These are phyloP conservation scores for Scytalopus superciliaris DNA, from an alignment of 2,113 vertebrate genomes.

Conservation along the genomic window DNA sequence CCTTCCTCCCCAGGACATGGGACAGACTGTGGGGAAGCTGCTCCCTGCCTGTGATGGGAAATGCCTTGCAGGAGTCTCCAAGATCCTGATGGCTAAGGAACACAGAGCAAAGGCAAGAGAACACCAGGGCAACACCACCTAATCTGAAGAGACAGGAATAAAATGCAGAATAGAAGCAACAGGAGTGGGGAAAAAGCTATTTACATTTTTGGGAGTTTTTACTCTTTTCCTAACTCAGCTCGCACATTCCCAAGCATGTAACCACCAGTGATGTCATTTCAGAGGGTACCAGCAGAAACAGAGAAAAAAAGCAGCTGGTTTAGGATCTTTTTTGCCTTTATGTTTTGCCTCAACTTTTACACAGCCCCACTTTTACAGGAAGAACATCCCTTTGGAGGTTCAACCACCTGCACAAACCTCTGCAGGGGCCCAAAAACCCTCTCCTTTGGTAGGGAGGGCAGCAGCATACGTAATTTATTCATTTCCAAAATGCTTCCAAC, in stretches of 20 bases:
- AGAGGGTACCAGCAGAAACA: neutral
- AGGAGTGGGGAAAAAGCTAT: neutral
- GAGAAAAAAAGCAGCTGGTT: neutral
- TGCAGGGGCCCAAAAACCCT: neutral
- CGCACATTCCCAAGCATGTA: neutral
- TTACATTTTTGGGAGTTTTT: neutral
- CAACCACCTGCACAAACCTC: neutral
- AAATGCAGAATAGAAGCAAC: neutral
- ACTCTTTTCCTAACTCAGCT: neutral
- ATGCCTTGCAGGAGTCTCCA: neutral
- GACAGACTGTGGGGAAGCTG: neutral
- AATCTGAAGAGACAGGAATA: neutral
- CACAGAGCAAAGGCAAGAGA: neutral
- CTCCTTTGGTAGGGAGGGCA: neutral
- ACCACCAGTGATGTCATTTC: neutral
- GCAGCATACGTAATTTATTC: neutral
- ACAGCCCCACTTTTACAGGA: neutral
- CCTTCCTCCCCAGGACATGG: neutral
- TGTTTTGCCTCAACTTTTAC: neutral
- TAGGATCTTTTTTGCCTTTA: neutral
- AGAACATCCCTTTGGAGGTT: neutral
- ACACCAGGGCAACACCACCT: neutral
- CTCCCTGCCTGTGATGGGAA: neutral
- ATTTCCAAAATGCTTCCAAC: neutral
- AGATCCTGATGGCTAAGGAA: neutral